Conservation (phyloP, 1,140 invertebrate species). For the Popillia japonica region DNA sequence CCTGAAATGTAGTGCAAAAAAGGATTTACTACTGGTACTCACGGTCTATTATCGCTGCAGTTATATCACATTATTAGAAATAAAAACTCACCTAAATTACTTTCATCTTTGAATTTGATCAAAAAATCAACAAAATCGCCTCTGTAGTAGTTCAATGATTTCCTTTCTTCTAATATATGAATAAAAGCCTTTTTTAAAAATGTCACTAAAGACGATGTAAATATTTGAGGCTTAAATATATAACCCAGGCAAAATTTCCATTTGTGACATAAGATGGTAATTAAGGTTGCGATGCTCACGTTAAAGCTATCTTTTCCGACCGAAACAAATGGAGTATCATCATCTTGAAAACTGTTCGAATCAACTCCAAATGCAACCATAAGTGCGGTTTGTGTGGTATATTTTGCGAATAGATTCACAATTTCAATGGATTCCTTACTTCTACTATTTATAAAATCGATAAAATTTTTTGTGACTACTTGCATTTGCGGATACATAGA, state of each 20-base stretch:
- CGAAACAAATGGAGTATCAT: constrained; percentile 29
- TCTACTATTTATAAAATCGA: constrained; percentile 43
- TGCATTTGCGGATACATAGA: constrained; percentile 50
- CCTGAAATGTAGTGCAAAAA: too few species aligned
- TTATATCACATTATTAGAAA: too few species aligned
- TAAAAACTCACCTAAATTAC: constrained; percentile 25
- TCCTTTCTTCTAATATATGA: constrained; percentile 53
- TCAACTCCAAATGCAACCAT: constrained; percentile 50
- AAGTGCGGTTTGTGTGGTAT: constrained; percentile 49
- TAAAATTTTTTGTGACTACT: constrained; percentile 42
- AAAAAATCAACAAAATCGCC: constrained; percentile 68
- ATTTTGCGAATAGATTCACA: constrained; percentile 47
- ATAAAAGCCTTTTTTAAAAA: constrained; percentile 55
- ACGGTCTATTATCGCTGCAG: too few species aligned
- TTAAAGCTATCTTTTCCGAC: constrained; percentile 37
- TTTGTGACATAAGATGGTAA: constrained; percentile 41
- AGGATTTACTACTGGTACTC: too few species aligned
- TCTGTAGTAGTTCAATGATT: constrained; percentile 55
- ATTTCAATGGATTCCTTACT: constrained; percentile 30
- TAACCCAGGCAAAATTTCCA: constrained; percentile 47
- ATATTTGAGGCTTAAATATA: constrained; percentile 46
- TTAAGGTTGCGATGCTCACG: constrained; percentile 26
- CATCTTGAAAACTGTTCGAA: constrained; percentile 41
- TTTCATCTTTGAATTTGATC: constrained; percentile 62
- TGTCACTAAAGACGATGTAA: constrained; percentile 40